Evolutionary conservation across 2,797 vertebrate genomes (phyloP).

Genomic region (Hydrophis major): DNA sequence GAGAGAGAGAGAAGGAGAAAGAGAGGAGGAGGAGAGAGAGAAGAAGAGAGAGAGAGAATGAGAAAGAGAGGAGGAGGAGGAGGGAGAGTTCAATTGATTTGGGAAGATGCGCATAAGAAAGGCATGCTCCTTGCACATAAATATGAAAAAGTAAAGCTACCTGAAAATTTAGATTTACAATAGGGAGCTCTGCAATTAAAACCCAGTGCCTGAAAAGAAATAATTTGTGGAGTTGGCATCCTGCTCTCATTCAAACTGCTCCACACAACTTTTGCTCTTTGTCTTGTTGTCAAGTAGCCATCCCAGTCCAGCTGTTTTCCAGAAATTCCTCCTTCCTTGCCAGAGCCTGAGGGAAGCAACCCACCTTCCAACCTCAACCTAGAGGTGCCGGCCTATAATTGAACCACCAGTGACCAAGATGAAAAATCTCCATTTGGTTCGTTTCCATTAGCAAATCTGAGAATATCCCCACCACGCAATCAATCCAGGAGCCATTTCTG

Average conservation of each 20-base stretch:
- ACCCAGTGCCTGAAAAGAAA: not conserved
- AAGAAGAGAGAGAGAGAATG: not conserved
- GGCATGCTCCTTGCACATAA: not conserved
- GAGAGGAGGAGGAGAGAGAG: no score
- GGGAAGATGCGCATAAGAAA: not conserved
- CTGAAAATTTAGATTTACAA: not conserved
- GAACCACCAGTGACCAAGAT: slow-evolving; percentile 25
- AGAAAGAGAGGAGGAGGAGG: not conserved
- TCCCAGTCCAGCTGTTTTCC: not conserved
- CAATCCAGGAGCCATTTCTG: slow-evolving; percentile 39
- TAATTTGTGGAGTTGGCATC: not conserved
- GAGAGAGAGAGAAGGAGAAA: no score
- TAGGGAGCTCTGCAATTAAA: not conserved
- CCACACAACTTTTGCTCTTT: not conserved
- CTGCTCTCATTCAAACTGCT: not conserved
- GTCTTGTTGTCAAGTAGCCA: not conserved
- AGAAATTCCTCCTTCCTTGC: not conserved
- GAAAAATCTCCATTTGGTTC: slow-evolving; percentile 32
- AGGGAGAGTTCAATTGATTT: not conserved
- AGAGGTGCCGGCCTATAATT: not conserved
- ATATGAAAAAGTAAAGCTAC: not conserved
- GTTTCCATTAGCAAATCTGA: slow-evolving; percentile 57
- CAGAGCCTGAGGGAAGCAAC: slow-evolving; percentile 7
- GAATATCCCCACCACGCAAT: not conserved
- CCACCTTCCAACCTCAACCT: not conserved